Conservation (phyloP, 2,797 vertebrate species). For the Hylomyscus alleni region DNA sequence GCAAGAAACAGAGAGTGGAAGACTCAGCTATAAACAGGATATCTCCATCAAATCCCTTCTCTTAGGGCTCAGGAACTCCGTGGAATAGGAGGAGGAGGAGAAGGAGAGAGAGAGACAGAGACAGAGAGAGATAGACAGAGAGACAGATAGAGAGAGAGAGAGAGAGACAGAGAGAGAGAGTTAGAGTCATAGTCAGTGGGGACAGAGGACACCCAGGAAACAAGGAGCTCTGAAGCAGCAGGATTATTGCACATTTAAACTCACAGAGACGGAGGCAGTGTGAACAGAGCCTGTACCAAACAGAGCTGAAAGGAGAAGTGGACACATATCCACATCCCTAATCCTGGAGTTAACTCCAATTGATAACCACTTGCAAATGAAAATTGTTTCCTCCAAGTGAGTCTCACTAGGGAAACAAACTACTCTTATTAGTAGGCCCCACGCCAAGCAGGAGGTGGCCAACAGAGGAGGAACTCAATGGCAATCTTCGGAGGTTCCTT, state of each 20-base stretch:
- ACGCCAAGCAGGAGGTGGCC: not conserved
- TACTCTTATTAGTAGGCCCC: not conserved
- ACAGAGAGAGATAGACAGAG: too few species aligned
- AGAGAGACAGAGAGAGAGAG: too few species aligned
- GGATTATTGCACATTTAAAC: not conserved
- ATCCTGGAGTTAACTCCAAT: too few species aligned
- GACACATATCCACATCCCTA: not conserved
- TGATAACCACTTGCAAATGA: not conserved
- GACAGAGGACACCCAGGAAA: not conserved
- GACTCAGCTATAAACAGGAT: not conserved
- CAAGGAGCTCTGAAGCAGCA: too few species aligned
- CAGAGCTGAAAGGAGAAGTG: not conserved
- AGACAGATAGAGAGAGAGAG: too few species aligned
- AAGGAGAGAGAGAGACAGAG: fast-evolving
- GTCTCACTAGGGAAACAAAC: not conserved
- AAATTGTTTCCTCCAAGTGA: not conserved
- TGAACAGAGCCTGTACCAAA: not conserved
- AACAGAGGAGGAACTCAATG: not conserved
- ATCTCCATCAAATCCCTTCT: not conserved
- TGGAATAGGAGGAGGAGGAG: not conserved
- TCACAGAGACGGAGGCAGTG: not conserved
- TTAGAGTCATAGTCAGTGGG: not conserved
- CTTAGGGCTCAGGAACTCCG: not conserved
- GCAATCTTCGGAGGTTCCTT: not conserved
- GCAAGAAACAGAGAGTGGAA: not conserved